Percentiles rank a stretch among this genome's conserved stretches.
Evolutionary conservation across 2,888 invertebrate genomes (phyloP).

Genomic region (Zonitis immaculata): DNA sequence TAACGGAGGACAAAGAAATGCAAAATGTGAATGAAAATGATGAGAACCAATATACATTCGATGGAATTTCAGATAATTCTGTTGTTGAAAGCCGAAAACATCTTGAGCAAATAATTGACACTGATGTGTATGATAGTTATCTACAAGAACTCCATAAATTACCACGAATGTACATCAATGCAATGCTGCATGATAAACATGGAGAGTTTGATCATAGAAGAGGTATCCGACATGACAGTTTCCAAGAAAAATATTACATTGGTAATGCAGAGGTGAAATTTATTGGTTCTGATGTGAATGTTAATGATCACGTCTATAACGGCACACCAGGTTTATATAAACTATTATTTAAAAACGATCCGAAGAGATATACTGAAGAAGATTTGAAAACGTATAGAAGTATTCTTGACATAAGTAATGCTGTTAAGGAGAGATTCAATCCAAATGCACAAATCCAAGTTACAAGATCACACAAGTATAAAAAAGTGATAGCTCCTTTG

Average conservation of each 20-base stretch:
- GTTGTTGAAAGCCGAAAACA: too few relatives aligned
- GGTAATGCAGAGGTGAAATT: conserved; percentile 1
- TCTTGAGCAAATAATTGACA: too few relatives aligned
- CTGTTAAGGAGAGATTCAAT: background rate
- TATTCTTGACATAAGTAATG: background rate
- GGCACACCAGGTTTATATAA: conserved; percentile 6
- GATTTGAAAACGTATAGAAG: background rate
- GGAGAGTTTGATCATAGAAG: conserved; percentile 2
- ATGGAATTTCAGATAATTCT: too few relatives aligned
- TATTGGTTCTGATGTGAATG: background rate
- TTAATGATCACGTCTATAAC: background rate
- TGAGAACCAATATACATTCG: too few relatives aligned
- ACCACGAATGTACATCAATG: conserved; percentile 1
- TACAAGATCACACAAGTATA: background rate
- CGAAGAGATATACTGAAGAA: background rate
- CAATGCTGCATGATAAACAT: conserved; percentile 1
- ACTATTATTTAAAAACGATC: conserved; percentile 3
- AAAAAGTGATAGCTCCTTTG: background rate
- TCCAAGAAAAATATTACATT: background rate
- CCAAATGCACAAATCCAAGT: background rate
- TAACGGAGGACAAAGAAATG: too few relatives aligned
- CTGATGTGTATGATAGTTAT: background rate
- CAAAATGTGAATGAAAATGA: too few relatives aligned
- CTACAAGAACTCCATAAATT: background rate
- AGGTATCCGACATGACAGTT: conserved; percentile 1